Percentiles rank a stretch among this genome's conserved stretches.
phyloP scores from a whole-genome alignment of 2,888 invertebrate genomes.

The Monochamus alternatus region DNA sequence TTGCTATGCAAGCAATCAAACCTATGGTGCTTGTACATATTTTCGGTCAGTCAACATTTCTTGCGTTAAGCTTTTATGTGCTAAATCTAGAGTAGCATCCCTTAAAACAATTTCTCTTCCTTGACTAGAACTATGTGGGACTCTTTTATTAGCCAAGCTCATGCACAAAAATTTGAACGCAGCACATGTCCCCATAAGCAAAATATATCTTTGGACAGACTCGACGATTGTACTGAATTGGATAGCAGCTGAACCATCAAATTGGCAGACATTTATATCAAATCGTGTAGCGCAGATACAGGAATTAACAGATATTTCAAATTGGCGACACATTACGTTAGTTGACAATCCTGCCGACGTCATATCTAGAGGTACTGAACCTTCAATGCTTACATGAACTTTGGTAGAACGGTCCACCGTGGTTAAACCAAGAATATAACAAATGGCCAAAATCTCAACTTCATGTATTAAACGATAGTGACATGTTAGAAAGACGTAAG shows the following conservation, averaged over 20 bases:
- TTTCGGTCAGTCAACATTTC: background rate
- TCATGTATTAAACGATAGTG: background rate
- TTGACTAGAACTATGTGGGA: too few relatives aligned
- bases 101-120: background rate
- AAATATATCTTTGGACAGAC: background rate
- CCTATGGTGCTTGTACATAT: background rate
- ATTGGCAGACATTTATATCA: background rate
- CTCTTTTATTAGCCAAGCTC: background rate
- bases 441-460: background rate
- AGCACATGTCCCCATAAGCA: background rate
- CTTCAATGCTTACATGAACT: background rate
- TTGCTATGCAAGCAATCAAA: background rate
- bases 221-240: too few relatives aligned
- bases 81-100: background rate
- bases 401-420: background rate
- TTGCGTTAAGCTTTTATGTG: background rate
- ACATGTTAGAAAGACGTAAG: background rate
- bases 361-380: background rate
- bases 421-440: background rate
- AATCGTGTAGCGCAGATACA: background rate
- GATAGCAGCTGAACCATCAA: too few relatives aligned
- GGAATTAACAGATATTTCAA: background rate
- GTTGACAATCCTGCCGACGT: background rate
- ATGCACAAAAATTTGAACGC: background rate
- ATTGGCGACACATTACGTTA: background rate